phyloP scores from a whole-genome alignment of 1,140 invertebrate genomes.

The Bathynomus jamesi region DNA sequence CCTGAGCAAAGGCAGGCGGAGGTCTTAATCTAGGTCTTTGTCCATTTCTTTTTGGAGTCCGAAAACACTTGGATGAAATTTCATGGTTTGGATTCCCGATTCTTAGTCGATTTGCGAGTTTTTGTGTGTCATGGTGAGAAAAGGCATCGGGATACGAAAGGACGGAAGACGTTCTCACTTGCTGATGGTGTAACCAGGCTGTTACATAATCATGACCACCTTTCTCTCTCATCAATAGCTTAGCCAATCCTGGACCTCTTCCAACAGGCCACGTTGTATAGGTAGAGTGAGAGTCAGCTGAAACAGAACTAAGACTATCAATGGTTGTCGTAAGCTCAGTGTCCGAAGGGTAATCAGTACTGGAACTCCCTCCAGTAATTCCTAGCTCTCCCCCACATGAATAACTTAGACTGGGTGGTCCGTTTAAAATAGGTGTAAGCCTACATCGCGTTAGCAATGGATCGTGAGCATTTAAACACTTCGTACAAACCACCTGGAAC shows the following conservation, averaged over 20 bases:
- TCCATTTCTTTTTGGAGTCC: not conserved
- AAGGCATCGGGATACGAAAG: constrained; percentile 16
- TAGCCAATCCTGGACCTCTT: constrained; percentile 22
- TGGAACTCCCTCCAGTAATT: constrained; percentile 21
- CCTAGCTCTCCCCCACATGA: constrained; percentile 16
- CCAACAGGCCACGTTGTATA: constrained; percentile 34
- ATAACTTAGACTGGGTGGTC: constrained; percentile 5
- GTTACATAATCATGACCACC: constrained; percentile 28
- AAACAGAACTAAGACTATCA: constrained; percentile 19
- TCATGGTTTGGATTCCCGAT: not conserved
- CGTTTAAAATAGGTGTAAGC: not conserved
- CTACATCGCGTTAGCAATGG: constrained; percentile 27
- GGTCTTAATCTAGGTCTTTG: not conserved
- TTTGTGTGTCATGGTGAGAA: not conserved
- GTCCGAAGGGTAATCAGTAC: constrained; percentile 32
- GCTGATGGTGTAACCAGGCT: constrained; percentile 27
- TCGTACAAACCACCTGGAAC: constrained; percentile 28
- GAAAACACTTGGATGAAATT: not conserved
- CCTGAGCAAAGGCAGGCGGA: not conserved
- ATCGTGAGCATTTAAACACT: constrained; percentile 28
- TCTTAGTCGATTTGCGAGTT: not conserved
- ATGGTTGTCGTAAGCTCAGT: constrained; percentile 26
- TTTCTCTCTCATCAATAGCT: constrained; percentile 20
- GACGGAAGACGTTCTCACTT: constrained; percentile 10
- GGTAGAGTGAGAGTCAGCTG: constrained; percentile 28